Evolutionary conservation across 2,888 invertebrate genomes (phyloP), one percentile per base, ranked within the genome.

Genomic region (Yponomeuta cagnagella): DNA sequence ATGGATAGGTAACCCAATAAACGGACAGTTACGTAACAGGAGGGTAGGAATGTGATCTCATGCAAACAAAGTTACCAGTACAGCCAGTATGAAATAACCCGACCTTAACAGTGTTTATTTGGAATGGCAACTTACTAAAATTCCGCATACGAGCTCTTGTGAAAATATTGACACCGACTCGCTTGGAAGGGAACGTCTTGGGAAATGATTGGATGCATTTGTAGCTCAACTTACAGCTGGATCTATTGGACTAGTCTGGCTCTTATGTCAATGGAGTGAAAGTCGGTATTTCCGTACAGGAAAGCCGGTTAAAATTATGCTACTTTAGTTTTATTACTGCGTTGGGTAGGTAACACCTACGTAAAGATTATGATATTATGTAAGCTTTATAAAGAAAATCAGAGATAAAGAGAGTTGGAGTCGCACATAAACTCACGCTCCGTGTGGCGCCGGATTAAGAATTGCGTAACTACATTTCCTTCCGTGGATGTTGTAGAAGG

Each of bases 201-300:
- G 15, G 52, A 58, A 58, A 58, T 58, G 52, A 58, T 58, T 58
- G 52, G 52, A 58, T 58, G 52, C 52, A 58, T 58, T 58, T 58
- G 15, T 15, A 58, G 52, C 52, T 58, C 52, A 58, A 2, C 52
- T 58, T 58, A 58, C 52, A 58, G 15, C 52, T 15, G 15, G 52
- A 15, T 1, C 52, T 15, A 2, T 12, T 15, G 8, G 0, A 5
- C 52, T 3, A 15, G 1, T 58, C 15, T 58, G 15, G 12, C 3
- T 58, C 52, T 12, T 58, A 58, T 12, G 52, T 3, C 15, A 15
- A 5, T 15, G 52, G 52, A 15, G 3, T 3, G 52, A 58, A 58
- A 15, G 52, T 12, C 15, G 52, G 3, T 3, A 15, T 58, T 58
- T 58, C 15, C 52, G 12, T 58, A 15, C 3, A 58, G 52, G 15